These are phyloP conservation scores for Volucella inflata DNA, from an alignment of 2,888 invertebrate genomes.

Conservation along the genomic window DNA sequence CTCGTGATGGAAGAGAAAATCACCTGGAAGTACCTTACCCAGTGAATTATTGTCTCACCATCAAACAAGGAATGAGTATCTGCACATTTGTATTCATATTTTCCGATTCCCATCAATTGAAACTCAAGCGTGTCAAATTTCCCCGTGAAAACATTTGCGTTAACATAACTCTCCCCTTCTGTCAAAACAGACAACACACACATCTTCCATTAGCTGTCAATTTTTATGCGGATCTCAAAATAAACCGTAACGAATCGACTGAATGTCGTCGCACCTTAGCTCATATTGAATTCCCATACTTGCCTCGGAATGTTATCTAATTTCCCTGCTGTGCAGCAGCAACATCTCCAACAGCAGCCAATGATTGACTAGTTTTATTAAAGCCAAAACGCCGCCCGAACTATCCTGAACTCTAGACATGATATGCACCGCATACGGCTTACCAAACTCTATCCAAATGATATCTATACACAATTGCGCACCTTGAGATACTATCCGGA, in stretches of 20 bases:
- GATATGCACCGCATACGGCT: conserved; percentile 28
- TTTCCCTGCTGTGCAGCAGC: conserved; percentile 40
- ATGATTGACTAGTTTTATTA: conserved; percentile 67
- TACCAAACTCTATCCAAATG: conserved; percentile 1
- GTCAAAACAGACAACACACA: conserved; percentile 47
- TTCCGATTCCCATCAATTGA: conserved; percentile 39
- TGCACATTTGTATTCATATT: neutral
- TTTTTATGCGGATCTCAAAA: conserved; percentile 56
- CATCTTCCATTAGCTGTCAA: conserved; percentile 25
- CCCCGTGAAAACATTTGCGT: conserved; percentile 64
- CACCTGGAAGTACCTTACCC: too few relatives aligned
- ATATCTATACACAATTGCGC: neutral
- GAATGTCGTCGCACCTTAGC: conserved; percentile 68
- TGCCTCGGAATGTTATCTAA: conserved; percentile 53
- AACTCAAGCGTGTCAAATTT: conserved; percentile 49
- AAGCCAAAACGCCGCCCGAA: conserved; percentile 57
- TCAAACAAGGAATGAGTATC: neutral
- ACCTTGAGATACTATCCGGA: neutral
- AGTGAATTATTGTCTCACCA: too few relatives aligned
- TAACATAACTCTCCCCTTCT: conserved; percentile 22
- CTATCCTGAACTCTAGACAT: conserved; percentile 55
- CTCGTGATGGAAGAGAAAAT: too few relatives aligned
- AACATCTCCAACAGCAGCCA: conserved; percentile 25
- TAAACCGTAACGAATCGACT: conserved; percentile 52
- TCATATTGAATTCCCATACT: conserved; percentile 60